Evolutionary conservation across 1,140 invertebrate genomes (phyloP), one percentile per base, ranked within the genome.

Genomic region (Samia ricini): DNA sequence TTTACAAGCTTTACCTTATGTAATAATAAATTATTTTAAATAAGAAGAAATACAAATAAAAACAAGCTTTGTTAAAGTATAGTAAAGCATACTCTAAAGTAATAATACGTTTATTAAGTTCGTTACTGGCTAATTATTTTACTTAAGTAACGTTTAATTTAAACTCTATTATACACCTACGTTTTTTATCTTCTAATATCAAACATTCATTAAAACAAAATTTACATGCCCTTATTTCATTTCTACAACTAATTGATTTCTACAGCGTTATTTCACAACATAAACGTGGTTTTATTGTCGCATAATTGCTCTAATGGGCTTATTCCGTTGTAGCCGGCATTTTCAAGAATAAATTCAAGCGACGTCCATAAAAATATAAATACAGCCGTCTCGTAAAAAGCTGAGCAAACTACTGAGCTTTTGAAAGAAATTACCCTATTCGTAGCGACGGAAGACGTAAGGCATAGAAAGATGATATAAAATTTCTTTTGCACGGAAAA

Each of bases 361-460:
- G 21, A 33, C 63, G 72, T 68, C 50, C 61, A 77, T 74, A 72
- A 74, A 71, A 68, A 72, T 65, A 72, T 72, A 68, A 73, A 74
- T n/a, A n/a, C 69, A 63, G 56, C 26, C 60, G 21, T 65, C 51
- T 66, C 64, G 64, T 72, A 70, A 77, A 72, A 79, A 64, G 66
- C 60, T 61, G 63, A 74, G 68, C 49, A 63, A 77, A 81, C 75
- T 77, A 55, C 56, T 61, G 62, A 69, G 72, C 68, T 71, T 72
- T 77, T 79, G 66, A 77, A 84, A 80, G 65, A 76, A 84, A 84
- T 81, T 85, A 79, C 79, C 72, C 76, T 70, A 81, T 85, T 83
- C 64, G 79, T 74, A 68, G 73, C 79, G 75, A 76, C 78, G 80
- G 77, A 77, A 83, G 74, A 74, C 74, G 64, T 54, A 63, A n/a